Conservation (phyloP, 2,113 vertebrate genomes). For the Sitta europaea region DNA sequence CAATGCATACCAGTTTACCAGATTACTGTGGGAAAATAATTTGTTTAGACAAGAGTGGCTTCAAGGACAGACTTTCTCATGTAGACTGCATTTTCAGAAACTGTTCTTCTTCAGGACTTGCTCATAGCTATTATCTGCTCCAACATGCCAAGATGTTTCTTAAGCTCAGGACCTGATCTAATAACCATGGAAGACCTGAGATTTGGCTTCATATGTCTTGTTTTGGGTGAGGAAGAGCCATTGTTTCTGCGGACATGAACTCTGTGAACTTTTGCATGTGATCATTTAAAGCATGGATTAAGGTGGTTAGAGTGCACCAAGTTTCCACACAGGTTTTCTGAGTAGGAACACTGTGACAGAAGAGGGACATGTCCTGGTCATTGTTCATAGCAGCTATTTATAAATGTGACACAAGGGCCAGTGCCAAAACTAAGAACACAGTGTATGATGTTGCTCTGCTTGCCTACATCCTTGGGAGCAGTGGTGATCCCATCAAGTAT, state of each 20-base stretch:
- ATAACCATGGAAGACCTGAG: background rate
- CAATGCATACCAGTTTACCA: background rate
- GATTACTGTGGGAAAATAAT: background rate
- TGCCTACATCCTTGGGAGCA: background rate
- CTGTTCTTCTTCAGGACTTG: background rate
- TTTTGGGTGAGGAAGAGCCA: background rate
- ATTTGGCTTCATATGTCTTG: background rate
- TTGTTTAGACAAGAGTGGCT: background rate
- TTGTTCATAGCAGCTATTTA: background rate
- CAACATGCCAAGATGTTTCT: background rate
- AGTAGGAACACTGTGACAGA: background rate
- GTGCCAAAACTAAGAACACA: background rate
- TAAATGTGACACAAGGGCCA: background rate
- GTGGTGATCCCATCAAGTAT: background rate
- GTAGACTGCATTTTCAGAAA: background rate
- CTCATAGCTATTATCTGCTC: background rate
- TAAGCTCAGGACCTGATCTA: background rate
- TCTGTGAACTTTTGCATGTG: background rate
- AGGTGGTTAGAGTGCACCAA: background rate
- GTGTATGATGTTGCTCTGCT: background rate
- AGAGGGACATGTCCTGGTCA: background rate
- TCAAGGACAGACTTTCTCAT: background rate
- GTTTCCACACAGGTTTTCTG: background rate
- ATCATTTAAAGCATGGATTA: background rate
- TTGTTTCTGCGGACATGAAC: rapidly evolving